Conservation (phyloP, 2,113 vertebrate species). For the Martes martes region DNA sequence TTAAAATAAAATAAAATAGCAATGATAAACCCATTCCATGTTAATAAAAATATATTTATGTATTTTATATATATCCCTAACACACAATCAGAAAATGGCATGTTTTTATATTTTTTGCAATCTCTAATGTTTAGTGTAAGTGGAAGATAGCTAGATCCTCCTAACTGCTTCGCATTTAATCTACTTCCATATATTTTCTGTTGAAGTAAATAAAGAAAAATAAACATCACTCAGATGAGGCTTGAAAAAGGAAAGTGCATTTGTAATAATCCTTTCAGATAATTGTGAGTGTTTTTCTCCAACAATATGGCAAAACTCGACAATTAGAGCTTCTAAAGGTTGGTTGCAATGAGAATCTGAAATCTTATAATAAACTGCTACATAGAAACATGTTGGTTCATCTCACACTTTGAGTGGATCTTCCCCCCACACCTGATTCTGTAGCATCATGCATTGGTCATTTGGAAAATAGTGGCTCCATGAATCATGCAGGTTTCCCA, state of each 20-base stretch:
- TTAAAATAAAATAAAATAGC: background rate
- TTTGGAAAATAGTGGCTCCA: background rate
- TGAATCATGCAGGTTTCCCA: background rate
- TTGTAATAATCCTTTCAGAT: constrained; percentile 23
- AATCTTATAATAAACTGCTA: background rate
- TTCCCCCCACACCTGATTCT: background rate
- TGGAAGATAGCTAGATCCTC: background rate
- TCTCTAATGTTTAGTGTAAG: background rate
- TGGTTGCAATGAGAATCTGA: background rate
- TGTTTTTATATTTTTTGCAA: constrained; percentile 27
- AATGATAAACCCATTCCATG: background rate
- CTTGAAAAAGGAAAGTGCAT: background rate
- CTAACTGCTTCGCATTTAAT: background rate
- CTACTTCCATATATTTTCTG: background rate
- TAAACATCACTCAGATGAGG: background rate
- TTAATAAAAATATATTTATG: background rate
- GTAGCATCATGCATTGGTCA: background rate
- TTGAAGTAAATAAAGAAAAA: background rate
- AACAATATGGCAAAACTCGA: constrained; percentile 6
- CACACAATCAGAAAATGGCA: background rate
- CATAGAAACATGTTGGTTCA: background rate
- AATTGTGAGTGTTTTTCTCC: background rate
- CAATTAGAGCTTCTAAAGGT: constrained; percentile 22
- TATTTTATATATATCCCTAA: background rate
- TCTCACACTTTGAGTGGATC: background rate